Base-by-base conservation (phyloP, 2,797 vertebrate species). In the Phrynocephalus forsythii region DNA sequence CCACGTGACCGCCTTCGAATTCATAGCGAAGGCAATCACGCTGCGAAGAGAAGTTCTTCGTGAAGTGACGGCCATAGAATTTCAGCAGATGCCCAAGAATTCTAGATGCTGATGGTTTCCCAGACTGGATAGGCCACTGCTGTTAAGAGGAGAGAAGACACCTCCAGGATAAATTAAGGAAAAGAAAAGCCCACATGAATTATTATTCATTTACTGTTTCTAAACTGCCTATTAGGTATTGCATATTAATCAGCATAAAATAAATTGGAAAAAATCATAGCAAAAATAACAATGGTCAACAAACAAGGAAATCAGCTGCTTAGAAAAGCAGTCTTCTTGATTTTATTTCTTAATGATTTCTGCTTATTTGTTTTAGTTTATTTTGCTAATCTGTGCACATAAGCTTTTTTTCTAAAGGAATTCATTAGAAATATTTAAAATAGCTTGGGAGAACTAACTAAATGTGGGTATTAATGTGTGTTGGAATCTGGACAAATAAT, bases 381-480 rank as follows among this genome's bases (percentile, higher is more conserved):
- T 76, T 84, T 82, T 77, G 24, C 8, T n/a, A 68, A 67, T 72
- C 69, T 75, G 1, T 76, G 1, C 22, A 38, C 44, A 73, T 56
- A 85, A 44, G 3, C n/a, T 72, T 83, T 18, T 63, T 66, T 60
- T 56, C 13, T 56, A 56, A 83, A 87, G 22, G 9, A 67, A 52
- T 30, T 78, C 3, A 44, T 81, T 63, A 81, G 79, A 44, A 86
- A 63, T 68, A 75, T 83, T 38, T 76, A 69, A 78, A 20, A 73
- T 13, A 84, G 76, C 1, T 76, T 66, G 80, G 48, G 84, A 50
- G 75, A 16, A 24, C 16, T 26, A 83, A 87, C 20, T 75, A 75
- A 48, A 33, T 0, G 30, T 8, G 28, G 71, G 11, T 83, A 48
- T 71, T 89, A 26, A 82, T 82, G 38, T 79, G 38, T 67, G 86